Evolutionary conservation across 2,797 vertebrate species (phyloP), one percentile per base, ranked within the genome.

Genomic region (Remorina albescens): DNA sequence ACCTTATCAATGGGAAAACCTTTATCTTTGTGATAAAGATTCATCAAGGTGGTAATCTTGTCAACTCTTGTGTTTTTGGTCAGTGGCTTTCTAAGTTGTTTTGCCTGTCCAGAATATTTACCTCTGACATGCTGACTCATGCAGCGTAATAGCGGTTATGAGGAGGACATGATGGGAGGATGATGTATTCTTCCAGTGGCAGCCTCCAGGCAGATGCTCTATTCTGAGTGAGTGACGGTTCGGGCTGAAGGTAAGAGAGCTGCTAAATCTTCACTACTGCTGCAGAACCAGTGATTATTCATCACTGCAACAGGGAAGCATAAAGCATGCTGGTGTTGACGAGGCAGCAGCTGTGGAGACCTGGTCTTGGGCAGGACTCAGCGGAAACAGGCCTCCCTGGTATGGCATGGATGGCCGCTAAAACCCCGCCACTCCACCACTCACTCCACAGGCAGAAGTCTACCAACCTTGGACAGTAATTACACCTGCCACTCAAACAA

Each of bases 1-100:
- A 63, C 69, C 81, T 75, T 36, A 67, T 47, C 56, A 1, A 36
- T 13, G n/a, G 21, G 64, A 74, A 69, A 34, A 12, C 25, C 50
- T 86, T 87, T 89, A 89, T 85, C 81, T 49, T 26, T 19, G 19
- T 49, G 62, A 85, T 87, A 74, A 77, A 87, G 87, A 89, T 89
- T 90, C 80, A 87, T 87, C 57, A 50, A 46, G 73, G 71, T 81
- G 78, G 50, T 80, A 74, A 87, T 89, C 81, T 68, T 80, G 86
- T 85, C 89, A 87, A 59, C 71, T 71, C 78, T 61, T 55, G 63
- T 87, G 81, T 88, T 90, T 83, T 49, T 46, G 36, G 49, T 49
- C 79, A 71, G 82, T 80, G 44, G 76, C 76, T 84, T 65, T 69
- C 64, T 82, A 74, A 62, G 81, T 81, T 84, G 60, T 86, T 85